phyloP scores from a whole-genome alignment of 2,113 vertebrate species.

The Edolisoma coerulescens region DNA sequence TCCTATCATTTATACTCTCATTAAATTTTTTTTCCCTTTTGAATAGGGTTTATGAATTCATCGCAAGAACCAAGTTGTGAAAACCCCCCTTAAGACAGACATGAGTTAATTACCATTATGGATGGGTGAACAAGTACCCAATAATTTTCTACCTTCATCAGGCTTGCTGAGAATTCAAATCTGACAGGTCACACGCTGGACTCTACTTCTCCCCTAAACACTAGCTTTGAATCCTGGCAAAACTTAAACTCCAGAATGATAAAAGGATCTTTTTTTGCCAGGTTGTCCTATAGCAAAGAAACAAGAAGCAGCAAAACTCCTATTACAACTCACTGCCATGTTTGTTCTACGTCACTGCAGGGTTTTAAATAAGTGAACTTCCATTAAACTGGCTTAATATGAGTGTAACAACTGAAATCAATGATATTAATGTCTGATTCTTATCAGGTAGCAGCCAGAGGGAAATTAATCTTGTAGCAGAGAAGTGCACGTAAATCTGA shows the following conservation, averaged over 20 bases:
- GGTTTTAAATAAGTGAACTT: background rate
- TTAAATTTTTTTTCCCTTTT: background rate
- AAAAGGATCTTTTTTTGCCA: background rate
- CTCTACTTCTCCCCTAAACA: background rate
- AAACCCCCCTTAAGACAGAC: background rate
- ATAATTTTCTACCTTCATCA: background rate
- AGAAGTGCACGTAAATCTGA: background rate
- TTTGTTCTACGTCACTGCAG: background rate
- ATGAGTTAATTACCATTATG: background rate
- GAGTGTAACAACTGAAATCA: background rate
- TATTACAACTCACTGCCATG: background rate
- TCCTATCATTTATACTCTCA: background rate
- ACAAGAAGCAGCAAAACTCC: background rate
- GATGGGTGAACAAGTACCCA: background rate
- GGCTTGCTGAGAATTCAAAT: background rate
- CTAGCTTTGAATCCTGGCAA: background rate
- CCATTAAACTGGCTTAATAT: background rate
- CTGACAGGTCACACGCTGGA: background rate
- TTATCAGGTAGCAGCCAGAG: background rate
- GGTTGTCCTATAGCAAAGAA: background rate
- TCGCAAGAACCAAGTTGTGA: background rate
- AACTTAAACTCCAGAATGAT: background rate
- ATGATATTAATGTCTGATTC: conserved; percentile 4
- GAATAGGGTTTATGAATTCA: background rate
- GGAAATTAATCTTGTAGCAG: conserved; percentile 2